A percentile compares a stretch with the other conserved stretches of the same genome.
Evolutionary conservation across 1,140 invertebrate species (phyloP).

Genomic region (Campoletis sonorensis): DNA sequence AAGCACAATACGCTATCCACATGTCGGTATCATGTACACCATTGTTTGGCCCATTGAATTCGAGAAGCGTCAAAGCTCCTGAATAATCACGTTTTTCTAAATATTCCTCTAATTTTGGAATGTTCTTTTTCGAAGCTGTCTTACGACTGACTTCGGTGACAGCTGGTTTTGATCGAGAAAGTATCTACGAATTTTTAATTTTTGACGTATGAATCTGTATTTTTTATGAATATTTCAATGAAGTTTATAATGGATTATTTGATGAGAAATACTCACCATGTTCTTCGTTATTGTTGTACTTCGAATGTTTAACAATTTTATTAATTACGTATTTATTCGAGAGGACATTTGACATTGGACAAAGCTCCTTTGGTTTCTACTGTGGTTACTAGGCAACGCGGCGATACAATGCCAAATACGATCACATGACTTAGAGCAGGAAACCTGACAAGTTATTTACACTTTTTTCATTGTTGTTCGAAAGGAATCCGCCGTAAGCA

Average conservation of each 20-base stretch:
- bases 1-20: constrained; percentile 96
- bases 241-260: too few relatives aligned
- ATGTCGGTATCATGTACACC: constrained; percentile 82
- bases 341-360: too few relatives aligned
- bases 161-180: constrained; percentile 84
- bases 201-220: too few relatives aligned
- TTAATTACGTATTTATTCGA: not conserved
- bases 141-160: constrained; percentile 72
- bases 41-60: constrained; percentile 83
- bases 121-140: constrained; percentile 70
- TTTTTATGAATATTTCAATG: too few relatives aligned
- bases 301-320: not conserved
- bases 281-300: not conserved
- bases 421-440: too few relatives aligned
- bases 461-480: too few relatives aligned
- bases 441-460: not conserved
- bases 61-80: constrained; percentile 93
- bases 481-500: too few relatives aligned
- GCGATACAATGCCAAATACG: too few relatives aligned
- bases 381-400: too few relatives aligned
- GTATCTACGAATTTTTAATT: constrained; percentile 77
- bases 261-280: not conserved
- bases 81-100: constrained; percentile 93
- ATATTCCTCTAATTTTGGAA: constrained; percentile 94
- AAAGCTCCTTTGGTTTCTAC: too few relatives aligned